Base-by-base conservation (phyloP, 2,888 invertebrate genomes). In the Oxyscelio sp. region DNA sequence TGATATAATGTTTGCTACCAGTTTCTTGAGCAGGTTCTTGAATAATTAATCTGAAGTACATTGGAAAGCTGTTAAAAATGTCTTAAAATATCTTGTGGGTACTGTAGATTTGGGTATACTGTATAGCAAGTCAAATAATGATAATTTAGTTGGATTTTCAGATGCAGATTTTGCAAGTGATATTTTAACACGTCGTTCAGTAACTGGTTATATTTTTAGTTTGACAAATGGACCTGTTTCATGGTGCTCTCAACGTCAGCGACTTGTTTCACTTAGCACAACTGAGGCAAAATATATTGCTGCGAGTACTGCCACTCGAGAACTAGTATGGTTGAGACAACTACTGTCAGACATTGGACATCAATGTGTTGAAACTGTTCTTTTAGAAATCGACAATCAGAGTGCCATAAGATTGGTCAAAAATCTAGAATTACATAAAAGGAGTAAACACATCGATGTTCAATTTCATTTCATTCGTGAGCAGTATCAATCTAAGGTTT, bases 211-310 rank as follows among this genome's bases (percentile, higher is more conserved):
- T 61, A 11, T 84, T 3, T 85, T 82, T 43, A 15, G 24, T 13
- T 34, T 77, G 8, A 50, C 73, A 13, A 34, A 54, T 34, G 85
- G 83, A 38, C 65, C 74, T 4, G 43, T 83, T n/a, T 71, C 83
- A 5, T 87, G 87, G 85, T 58, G 66, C 8, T 79, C 79, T 21
- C 80, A 84, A 22, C 17, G 82, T n/a, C 85, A 85, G 40, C 70
- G 45, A 48, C 27, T 80, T 2, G 85, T 86, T 0, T 63, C 85
- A n/a, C 38, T 85, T 1, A 78, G 71, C 8, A 87, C 85, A 0
- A 80, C 85, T 0, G 87, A 85, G 50, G 65, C 83, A 3, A 81
- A 87, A 56, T 87, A 86, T 15, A 74, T 87, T 8, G 87, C 86
- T 1, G 86, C 86, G 0, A 61, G 77, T 3, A 27, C 63, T 11